Evolutionary conservation across 2,113 vertebrate species (phyloP), one percentile per base, ranked within the genome.

Genomic region (Passer domesticus): DNA sequence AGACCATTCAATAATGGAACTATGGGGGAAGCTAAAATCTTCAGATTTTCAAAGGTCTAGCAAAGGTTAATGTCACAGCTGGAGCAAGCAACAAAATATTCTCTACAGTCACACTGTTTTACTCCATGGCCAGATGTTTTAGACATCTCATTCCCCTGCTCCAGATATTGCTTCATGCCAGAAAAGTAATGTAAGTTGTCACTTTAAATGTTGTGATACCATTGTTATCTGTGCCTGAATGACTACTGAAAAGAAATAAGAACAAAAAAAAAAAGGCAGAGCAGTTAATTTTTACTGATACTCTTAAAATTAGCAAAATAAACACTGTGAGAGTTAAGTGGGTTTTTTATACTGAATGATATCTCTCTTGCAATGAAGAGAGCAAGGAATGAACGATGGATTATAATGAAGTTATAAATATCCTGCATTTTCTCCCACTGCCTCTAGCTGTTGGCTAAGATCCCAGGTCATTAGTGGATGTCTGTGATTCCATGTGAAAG

Each of bases 351-450:
- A 83, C 18, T 50, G 59, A 90, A 33, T 43, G 27, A 33, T 66
- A 13, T 44, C 23, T 76, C 23, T 74, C 62, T 37, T 41, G 33
- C 30, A 82, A 72, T 75, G 58, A 89, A 69, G 24, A 91, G 31
- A 89, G 18, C 39, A 64, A 84, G 35, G 43, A 92, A 82, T 49
- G 94, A 95, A 82, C 27, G 72, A 46, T 4, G 19, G 70, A 73
- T 63, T 77, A 77, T 77, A 94, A 94, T 73, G 84, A 95, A 95
- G 89, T 85, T 95, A 95, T 91, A 94, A 95, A 96, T 97, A 92
- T 70, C 74, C 81, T 62, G 43, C 66, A 69, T 84, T 85, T 92
- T 96, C 78, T 85, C 81, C 67, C 58, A 85, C 53, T 4, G 2
- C 67, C 7, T 18, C 87, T 82, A 77, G 70, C 67, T 87, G 59